Evolutionary conservation across 2,113 vertebrate genomes (phyloP).

Genomic region (Dicentrarchus labrax): DNA sequence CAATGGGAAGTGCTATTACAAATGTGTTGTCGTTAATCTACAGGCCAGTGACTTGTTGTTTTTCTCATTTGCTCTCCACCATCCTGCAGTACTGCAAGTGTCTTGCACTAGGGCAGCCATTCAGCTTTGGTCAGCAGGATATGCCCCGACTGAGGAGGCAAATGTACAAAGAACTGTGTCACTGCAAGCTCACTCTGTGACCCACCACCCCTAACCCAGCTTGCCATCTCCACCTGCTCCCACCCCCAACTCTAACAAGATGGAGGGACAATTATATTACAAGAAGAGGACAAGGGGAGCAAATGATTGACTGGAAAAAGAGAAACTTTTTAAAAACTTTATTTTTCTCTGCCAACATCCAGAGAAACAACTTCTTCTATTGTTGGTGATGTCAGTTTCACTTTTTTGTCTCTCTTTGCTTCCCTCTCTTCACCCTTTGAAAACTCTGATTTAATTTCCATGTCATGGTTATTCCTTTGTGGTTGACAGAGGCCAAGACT

Average conservation of each 20-base stretch:
- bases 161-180: constrained; percentile 97
- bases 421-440: constrained; percentile 48
- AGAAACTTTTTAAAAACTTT: constrained; percentile 37
- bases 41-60: neutral
- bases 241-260: constrained; percentile 17
- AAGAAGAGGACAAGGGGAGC: constrained; percentile 34
- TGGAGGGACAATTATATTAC: constrained; percentile 43
- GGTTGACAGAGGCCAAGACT: constrained; percentile 77
- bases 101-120: constrained; percentile 90
- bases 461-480: constrained; percentile 70
- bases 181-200: constrained; percentile 94
- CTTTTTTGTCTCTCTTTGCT: constrained; percentile 51
- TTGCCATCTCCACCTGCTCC: constrained; percentile 29
- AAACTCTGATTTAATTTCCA: constrained; percentile 45
- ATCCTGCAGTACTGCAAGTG: constrained; percentile 91
- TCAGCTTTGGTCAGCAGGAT: constrained; percentile 92
- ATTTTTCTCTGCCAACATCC: constrained; percentile 52
- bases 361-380: constrained; percentile 54
- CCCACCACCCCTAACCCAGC: constrained; percentile 4
- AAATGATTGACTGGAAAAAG: constrained; percentile 39
- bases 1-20: neutral
- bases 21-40: neutral
- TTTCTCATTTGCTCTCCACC: neutral
- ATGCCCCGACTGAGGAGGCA: constrained; percentile 93
- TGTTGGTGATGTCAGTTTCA: constrained; percentile 43